Conservation (phyloP, 2,113 vertebrate species). For the Cnemophilus loriae region DNA sequence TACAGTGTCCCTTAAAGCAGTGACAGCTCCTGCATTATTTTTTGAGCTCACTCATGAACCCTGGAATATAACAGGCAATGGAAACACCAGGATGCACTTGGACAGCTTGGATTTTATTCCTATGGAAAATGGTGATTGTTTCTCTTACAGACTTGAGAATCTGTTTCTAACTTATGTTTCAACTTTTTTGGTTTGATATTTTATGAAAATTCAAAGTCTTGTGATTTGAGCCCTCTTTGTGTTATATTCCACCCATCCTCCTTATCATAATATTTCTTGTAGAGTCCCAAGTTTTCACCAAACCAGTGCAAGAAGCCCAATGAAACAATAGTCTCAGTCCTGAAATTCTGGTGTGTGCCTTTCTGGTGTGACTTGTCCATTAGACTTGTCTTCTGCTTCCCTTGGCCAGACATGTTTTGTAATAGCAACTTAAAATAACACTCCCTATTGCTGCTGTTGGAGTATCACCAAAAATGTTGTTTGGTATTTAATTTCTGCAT, state of each 20-base stretch:
- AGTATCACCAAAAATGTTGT: neutral
- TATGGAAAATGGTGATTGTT: neutral
- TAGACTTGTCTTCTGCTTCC: neutral
- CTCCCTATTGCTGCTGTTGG: neutral
- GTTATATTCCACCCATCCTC: neutral
- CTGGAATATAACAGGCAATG: neutral
- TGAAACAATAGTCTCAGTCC: neutral
- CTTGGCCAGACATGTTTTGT: neutral
- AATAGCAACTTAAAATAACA: neutral
- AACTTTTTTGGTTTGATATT: neutral
- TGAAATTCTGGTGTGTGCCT: neutral
- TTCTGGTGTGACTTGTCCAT: neutral
- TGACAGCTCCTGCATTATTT: neutral
- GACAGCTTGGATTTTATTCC: neutral
- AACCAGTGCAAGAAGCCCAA: neutral
- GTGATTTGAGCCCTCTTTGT: neutral
- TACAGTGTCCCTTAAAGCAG: neutral
- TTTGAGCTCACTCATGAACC: neutral
- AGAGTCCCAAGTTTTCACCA: neutral
- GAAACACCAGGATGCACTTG: neutral
- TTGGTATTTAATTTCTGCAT: neutral
- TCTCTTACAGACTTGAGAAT: neutral
- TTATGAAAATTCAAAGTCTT: neutral
- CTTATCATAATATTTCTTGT: neutral
- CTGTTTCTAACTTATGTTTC: neutral